Percentiles rank a stretch among this genome's conserved stretches.
phyloP scores from a whole-genome alignment of 2,113 vertebrate genomes.

The Cyanoliseus patagonus region DNA sequence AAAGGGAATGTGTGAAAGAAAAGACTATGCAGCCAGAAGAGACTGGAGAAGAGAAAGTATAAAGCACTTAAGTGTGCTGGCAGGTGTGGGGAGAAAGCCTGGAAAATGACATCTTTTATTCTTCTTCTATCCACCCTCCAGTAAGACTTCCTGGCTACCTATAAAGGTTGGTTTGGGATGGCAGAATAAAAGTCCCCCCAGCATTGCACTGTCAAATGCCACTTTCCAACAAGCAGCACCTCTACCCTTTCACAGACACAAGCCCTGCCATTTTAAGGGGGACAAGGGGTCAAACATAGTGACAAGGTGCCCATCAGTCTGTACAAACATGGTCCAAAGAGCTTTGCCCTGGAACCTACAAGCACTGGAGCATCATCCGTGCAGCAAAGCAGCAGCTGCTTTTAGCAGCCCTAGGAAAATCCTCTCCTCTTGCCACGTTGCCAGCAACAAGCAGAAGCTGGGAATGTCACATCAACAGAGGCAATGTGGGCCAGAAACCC shows the following conservation, averaged over 20 bases:
- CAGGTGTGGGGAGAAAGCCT: neutral
- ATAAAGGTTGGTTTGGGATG: neutral
- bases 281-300: neutral
- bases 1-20: neutral
- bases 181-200: neutral
- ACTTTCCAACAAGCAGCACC: neutral
- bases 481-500: neutral
- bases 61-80: neutral
- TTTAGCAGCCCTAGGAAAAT: neutral
- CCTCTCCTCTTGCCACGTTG: neutral
- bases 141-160: neutral
- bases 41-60: neutral
- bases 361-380: neutral
- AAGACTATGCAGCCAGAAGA: neutral
- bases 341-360: neutral
- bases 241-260: neutral
- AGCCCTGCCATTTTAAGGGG: neutral
- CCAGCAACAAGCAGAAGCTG: accelerated
- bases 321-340: neutral
- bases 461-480: neutral
- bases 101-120: neutral
- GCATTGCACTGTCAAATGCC: neutral
- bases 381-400: neutral
- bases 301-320: neutral
- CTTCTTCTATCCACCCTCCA: neutral